A percentile compares a stretch with the other conserved stretches of the same genome.
These are phyloP conservation scores for Pristionchus mayeri DNA, from an alignment of 2,888 invertebrate genomes.

Conservation along the genomic window DNA sequence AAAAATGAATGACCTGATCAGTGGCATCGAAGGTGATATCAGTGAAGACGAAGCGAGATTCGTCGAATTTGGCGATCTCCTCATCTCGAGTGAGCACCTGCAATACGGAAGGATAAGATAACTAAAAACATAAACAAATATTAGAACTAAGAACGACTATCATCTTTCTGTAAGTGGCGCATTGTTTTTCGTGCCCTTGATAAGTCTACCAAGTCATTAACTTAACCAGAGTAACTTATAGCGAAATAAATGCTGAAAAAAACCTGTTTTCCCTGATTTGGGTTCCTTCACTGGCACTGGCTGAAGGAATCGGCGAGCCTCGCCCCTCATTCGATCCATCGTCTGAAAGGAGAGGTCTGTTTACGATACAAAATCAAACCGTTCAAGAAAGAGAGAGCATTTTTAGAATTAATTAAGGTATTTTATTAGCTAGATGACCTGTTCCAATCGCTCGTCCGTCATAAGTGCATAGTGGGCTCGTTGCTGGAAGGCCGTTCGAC, in stretches of 20 bases:
- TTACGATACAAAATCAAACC: too few species aligned
- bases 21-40: conserved; percentile 89
- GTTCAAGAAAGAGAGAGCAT: too few species aligned
- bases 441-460: conserved; percentile 73
- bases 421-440: conserved; percentile 57
- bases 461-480: conserved; percentile 75
- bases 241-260: too few species aligned
- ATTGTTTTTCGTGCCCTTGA: too few species aligned
- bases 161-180: too few species aligned
- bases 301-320: conserved; percentile 69
- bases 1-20: too few species aligned
- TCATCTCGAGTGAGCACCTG: conserved; percentile 84
- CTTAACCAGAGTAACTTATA: too few species aligned
- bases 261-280: conserved; percentile 58
- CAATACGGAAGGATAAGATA: too few species aligned
- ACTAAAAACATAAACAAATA: too few species aligned
- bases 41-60: conserved; percentile 86
- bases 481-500: conserved; percentile 65
- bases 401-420: too few species aligned
- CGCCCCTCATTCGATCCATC: conserved; percentile 66
- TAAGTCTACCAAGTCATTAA: too few species aligned
- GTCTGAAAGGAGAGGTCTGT: conserved; percentile 65
- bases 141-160: too few species aligned
- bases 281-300: conserved; percentile 75
- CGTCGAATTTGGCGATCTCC: conserved; percentile 84